These are phyloP conservation scores for Sesamia inferens DNA, from an alignment of 2,888 invertebrate species.

Conservation along the genomic window DNA sequence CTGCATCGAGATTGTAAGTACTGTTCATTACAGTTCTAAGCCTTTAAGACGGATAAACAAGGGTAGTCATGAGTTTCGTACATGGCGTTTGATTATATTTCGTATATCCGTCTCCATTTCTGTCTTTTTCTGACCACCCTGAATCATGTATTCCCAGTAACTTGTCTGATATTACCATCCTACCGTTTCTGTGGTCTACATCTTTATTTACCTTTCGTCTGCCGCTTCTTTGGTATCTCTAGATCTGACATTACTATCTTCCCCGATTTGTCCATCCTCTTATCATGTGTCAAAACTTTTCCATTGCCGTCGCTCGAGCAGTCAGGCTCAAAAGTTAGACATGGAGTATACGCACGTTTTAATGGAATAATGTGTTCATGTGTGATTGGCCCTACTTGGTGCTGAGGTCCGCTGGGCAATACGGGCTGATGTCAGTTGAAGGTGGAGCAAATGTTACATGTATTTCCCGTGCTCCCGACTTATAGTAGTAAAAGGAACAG, in stretches of 20 bases:
- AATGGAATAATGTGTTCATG: background rate
- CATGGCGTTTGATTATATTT: background rate
- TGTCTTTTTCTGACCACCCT: background rate
- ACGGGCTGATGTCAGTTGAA: too few relatives aligned
- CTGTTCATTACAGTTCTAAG: background rate
- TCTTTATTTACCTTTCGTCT: background rate
- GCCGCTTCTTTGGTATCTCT: background rate
- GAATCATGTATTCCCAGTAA: background rate
- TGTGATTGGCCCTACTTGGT: background rate
- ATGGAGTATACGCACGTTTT: too few relatives aligned
- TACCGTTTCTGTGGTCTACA: background rate
- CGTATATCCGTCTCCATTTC: too few relatives aligned
- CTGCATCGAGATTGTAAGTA: background rate
- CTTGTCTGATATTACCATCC: background rate
- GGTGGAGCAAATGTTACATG: background rate
- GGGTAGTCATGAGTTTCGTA: too few relatives aligned
- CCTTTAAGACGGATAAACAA: background rate
- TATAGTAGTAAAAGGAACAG: background rate
- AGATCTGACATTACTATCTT: background rate
- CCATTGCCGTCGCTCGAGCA: too few relatives aligned
- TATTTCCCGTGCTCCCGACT: background rate
- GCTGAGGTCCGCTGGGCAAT: background rate
- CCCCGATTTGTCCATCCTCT: background rate
- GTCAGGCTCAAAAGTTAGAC: too few relatives aligned
- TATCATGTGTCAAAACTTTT: background rate